A percentile compares a stretch with the other conserved stretches of the same genome.
These are phyloP conservation scores for cat (Felis catus) DNA, from an alignment of 2,113 vertebrate genomes.

Conservation along the genomic window F.catus_Fca126_mat1.0 CM031415.1:156918001-156918500, in stretches of 20 bases:
- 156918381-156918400: too few species aligned
- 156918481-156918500: not conserved
- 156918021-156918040: not conserved
- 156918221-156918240: not conserved
- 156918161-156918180: not conserved
- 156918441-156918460: too few species aligned
- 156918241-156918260: too few species aligned
- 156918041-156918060: not conserved
- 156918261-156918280: too few species aligned
- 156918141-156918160: fast-evolving
- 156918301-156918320: too few species aligned
- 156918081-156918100: fast-evolving
- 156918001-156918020: not conserved
- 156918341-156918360: too few species aligned
- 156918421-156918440: too few species aligned
- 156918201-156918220: not conserved
- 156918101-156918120: fast-evolving
- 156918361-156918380: too few species aligned
- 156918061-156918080: not conserved
- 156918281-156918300: too few species aligned
- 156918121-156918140: not conserved
- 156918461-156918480: not conserved
- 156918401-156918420: too few species aligned
- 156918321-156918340: too few species aligned
- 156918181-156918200: not conserved